Evolutionary conservation across 2,797 vertebrate species (phyloP).

Genomic region (Delichon dasypus): DNA sequence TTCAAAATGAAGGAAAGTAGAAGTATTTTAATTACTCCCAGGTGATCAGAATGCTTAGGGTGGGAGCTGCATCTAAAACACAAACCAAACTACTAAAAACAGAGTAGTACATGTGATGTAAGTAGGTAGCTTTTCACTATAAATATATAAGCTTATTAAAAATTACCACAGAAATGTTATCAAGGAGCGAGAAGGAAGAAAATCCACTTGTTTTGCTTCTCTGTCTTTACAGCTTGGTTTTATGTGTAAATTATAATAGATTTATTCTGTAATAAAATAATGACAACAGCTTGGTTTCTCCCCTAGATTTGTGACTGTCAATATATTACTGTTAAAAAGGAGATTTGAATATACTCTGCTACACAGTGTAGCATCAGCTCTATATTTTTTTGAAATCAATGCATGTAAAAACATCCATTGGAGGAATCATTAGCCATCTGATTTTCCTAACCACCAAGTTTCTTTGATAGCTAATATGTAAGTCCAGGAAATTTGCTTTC

Average conservation of each 20-base stretch:
- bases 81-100: neutral
- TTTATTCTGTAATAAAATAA: constrained; percentile 19
- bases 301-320: neutral
- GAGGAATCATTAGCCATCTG: neutral
- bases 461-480: constrained; percentile 2
- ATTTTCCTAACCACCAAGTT: neutral
- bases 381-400: neutral
- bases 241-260: neutral
- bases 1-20: constrained; percentile 49
- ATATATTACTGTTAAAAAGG: neutral
- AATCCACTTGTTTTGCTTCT: neutral
- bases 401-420: neutral
- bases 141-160: neutral
- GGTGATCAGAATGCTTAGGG: constrained; percentile 10
- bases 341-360: neutral
- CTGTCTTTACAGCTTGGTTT: neutral
- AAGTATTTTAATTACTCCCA: constrained; percentile 25
- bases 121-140: neutral
- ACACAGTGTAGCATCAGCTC: neutral
- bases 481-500: constrained; percentile 1
- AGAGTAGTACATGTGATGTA: neutral
- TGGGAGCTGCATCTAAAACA: neutral
- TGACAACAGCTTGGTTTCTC: neutral
- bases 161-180: neutral
- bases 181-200: neutral